Evolutionary conservation across 2,888 invertebrate genomes (phyloP).

Genomic region (Tenthredo amoena): DNA sequence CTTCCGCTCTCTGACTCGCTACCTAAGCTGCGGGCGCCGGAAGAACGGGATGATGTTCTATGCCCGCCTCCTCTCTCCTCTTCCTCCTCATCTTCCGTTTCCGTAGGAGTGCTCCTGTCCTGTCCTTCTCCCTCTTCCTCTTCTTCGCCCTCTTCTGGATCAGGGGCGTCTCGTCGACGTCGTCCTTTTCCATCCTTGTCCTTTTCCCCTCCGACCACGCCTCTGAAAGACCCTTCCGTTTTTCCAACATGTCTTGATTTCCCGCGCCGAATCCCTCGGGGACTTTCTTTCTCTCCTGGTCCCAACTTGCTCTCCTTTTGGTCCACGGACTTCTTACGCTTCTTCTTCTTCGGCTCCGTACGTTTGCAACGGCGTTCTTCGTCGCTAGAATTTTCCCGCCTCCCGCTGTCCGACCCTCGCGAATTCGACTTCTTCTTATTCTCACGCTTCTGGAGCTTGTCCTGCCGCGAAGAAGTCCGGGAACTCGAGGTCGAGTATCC

Average conservation of each 20-base stretch:
- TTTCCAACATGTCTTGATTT: slow-evolving; percentile 30
- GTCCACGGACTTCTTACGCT: slow-evolving; percentile 53
- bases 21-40: slow-evolving; percentile 18
- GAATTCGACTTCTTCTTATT: slow-evolving; percentile 61
- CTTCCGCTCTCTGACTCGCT: slow-evolving; percentile 62
- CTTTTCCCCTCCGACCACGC: slow-evolving; percentile 17
- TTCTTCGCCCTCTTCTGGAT: slow-evolving; percentile 7
- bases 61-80: neutral
- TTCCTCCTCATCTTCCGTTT: slow-evolving; percentile 33
- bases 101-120: slow-evolving; percentile 45
- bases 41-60: slow-evolving; percentile 39
- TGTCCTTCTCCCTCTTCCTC: slow-evolving; percentile 64
- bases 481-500: slow-evolving; percentile 86
- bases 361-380: slow-evolving; percentile 58
- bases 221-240: slow-evolving; percentile 45
- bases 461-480: slow-evolving; percentile 78
- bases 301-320: slow-evolving; percentile 58
- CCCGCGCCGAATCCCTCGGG: slow-evolving; percentile 38
- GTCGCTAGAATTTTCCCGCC: slow-evolving; percentile 50
- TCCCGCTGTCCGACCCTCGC: slow-evolving; percentile 45
- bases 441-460: slow-evolving; percentile 64
- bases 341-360: slow-evolving; percentile 51
- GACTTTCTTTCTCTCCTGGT: slow-evolving; percentile 55
- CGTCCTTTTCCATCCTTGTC: slow-evolving; percentile 41
- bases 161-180: slow-evolving; percentile 26